These are phyloP conservation scores for Odontomachus brunneus DNA, from an alignment of 1,140 invertebrate species.

Conservation along the genomic window DNA sequence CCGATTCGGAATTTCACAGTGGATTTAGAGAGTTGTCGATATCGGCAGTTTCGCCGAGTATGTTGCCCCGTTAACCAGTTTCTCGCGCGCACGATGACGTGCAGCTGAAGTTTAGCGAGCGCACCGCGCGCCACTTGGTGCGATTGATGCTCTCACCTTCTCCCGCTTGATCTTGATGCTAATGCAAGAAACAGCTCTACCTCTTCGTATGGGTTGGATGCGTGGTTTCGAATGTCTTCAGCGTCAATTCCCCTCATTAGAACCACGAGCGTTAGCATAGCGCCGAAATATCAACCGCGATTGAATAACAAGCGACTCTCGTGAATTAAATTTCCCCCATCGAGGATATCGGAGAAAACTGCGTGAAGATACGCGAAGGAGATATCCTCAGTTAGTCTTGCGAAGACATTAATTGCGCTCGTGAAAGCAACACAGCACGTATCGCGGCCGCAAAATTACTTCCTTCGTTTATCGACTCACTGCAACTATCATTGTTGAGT, in stretches of 20 bases:
- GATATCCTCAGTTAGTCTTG: neutral
- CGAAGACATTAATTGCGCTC: neutral
- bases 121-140: slow-evolving; percentile 16
- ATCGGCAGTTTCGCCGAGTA: slow-evolving; percentile 22
- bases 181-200: slow-evolving; percentile 9
- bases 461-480: slow-evolving; percentile 30
- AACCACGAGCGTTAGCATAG: neutral
- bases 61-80: slow-evolving; percentile 29
- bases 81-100: neutral
- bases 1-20: slow-evolving; percentile 29
- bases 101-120: slow-evolving; percentile 26
- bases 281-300: neutral
- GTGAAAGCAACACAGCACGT: slow-evolving; percentile 9
- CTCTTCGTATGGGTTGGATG: neutral
- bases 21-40: slow-evolving; percentile 44
- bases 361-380: neutral
- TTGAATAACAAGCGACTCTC: too few species aligned
- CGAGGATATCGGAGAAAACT: too few species aligned
- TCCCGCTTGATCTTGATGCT: neutral
- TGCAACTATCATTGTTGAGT: slow-evolving; percentile 27
- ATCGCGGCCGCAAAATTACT: slow-evolving; percentile 12
- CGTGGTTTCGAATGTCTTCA: neutral
- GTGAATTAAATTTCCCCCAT: too few species aligned
- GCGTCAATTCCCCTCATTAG: neutral
- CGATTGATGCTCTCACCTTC: neutral